Evolutionary conservation across 2,888 invertebrate species (phyloP).

Genomic region (Drosophila putrida): DNA sequence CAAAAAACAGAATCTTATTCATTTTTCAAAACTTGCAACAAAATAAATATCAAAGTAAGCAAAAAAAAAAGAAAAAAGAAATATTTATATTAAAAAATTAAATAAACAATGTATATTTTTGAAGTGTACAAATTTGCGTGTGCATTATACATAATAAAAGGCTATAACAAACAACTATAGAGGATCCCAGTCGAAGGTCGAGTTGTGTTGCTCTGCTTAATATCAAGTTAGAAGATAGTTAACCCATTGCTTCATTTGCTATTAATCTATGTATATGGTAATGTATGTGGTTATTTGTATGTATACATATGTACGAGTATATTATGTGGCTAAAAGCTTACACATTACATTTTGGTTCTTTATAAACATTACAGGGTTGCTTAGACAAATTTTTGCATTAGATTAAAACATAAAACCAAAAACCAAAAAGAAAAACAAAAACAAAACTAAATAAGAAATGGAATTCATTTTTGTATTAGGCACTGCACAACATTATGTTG

Average conservation of each 20-base stretch:
- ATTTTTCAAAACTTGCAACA: conserved; percentile 28
- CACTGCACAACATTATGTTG: conserved; percentile 56
- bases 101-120: conserved; percentile 44
- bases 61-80: neutral
- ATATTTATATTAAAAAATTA: conserved; percentile 20
- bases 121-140: conserved; percentile 48
- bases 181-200: conserved; percentile 2
- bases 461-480: conserved; percentile 34
- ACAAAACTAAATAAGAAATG: neutral
- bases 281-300: conserved; percentile 12
- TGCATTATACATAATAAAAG: conserved; percentile 39
- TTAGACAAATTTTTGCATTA: conserved; percentile 80
- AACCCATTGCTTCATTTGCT: conserved; percentile 32
- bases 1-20: conserved; percentile 29
- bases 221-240: conserved; percentile 7
- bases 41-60: conserved; percentile 2
- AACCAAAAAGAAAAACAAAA: neutral
- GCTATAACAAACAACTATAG: conserved; percentile 8
- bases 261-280: conserved; percentile 28
- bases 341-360: conserved; percentile 52
- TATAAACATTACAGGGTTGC: conserved; percentile 79
- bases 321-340: conserved; percentile 60
- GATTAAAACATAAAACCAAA: conserved; percentile 31
- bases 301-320: conserved; percentile 22
- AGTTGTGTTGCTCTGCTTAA: conserved; percentile 37